Evolutionary conservation across 53 echinoderm and acorn worm species (phyloP), one percentile per base, ranked within the genome.

Genomic region (Echinometra lucunter): DNA sequence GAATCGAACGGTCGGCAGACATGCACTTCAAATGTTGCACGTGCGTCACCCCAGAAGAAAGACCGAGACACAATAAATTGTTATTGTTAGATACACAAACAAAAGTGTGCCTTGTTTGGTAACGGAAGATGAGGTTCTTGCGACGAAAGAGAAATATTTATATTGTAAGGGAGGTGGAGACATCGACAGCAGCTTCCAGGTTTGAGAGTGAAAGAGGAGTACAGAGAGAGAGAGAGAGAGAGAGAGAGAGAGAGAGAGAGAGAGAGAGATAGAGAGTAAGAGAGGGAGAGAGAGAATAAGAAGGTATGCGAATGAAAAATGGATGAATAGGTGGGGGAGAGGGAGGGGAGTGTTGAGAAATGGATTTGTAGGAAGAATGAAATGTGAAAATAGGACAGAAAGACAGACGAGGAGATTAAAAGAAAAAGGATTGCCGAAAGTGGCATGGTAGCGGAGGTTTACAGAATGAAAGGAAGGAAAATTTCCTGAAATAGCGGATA

Each of bases 81-180:
- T 69, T 69, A 69, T 69, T 2, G 69, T 69, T 69, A 69, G 13
- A 69, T 69, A 69, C 69, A 69, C 69, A 69, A 69, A 69, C 69
- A 69, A 32, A 69, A 69, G 32, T 69, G 69, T 69, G 1, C 69
- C 34, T 69, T 69, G 69, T 69, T 69, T 69, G 69, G 69, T 69
- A 69, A 69, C 69, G 69, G 69, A 69, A 28, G 69, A 69, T 69
- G 69, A 69, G 69, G 34, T 32, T 30, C 69, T 12, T 69, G 15
- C 69, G 69, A 69, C 32, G 69, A 69, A 69, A 69, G 69, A 32
- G 69, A 69, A 69, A 69, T 69, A 32, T 69, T 69, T 69, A 69
- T 28, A 69, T 69, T 32, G 13, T 32, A 69, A 69, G 34, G 30
- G 69, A 69, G 69, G 11, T 69, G 30, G 34, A 13, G 69, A 32